These are phyloP conservation scores for Delichon dasypus DNA, from an alignment of 2,797 vertebrate species.

Conservation along the genomic window DNA sequence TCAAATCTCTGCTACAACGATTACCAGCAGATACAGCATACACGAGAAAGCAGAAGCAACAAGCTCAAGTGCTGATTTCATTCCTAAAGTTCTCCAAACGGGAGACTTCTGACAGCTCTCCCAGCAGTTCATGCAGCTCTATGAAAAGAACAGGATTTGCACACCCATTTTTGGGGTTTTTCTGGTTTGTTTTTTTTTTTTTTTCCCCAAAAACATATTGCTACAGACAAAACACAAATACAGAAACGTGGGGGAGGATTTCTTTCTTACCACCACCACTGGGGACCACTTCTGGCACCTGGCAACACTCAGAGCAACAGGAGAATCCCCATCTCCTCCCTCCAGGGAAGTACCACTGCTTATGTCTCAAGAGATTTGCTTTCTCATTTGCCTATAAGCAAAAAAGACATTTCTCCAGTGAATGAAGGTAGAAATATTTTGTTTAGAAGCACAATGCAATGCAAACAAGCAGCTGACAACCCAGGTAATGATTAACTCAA, in stretches of 20 bases:
- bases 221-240: background rate
- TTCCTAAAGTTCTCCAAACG: background rate
- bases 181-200: background rate
- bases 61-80: background rate
- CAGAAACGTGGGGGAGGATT: background rate
- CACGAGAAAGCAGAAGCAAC: background rate
- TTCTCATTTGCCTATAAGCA: slow-evolving; percentile 59
- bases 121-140: background rate
- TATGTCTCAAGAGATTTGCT: slow-evolving; percentile 53
- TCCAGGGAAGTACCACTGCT: slow-evolving; percentile 36
- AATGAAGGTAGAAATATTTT: background rate
- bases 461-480: slow-evolving; percentile 18
- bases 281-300: slow-evolving; percentile 43
- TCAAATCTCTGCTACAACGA: slow-evolving; percentile 8
- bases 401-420: slow-evolving; percentile 49
- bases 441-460: slow-evolving; percentile 31
- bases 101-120: background rate
- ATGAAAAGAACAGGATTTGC: background rate
- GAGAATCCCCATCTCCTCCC: slow-evolving; percentile 49
- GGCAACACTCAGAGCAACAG: slow-evolving; percentile 55
- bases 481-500: background rate
- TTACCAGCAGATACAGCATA: background rate
- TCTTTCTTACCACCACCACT: slow-evolving; percentile 50
- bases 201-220: background rate
- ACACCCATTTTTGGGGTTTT: background rate